A percentile compares a stretch with the other conserved stretches of the same genome.
phyloP scores from a whole-genome alignment of 1,140 invertebrate genomes.

The Trichonephila clavipes region DNA sequence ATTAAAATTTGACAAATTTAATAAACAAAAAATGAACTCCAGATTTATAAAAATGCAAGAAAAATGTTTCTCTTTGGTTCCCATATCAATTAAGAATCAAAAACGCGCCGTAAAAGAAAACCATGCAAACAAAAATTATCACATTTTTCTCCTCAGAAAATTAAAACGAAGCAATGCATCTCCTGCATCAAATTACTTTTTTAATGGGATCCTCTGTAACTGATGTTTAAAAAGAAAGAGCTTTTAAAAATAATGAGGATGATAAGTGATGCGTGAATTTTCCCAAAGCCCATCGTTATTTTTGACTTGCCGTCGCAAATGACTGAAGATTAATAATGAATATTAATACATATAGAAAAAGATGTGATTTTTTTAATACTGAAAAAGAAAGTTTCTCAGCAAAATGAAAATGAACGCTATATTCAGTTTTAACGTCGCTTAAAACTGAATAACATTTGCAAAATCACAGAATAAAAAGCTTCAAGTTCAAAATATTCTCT shows the following conservation, averaged over 20 bases:
- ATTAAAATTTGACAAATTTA: no score
- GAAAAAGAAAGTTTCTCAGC: background rate
- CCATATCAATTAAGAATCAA: background rate
- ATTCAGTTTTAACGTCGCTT: no score
- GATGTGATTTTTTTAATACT: background rate
- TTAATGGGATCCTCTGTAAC: slow-evolving; percentile 12
- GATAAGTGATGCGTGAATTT: slow-evolving; percentile 22
- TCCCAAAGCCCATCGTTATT: background rate
- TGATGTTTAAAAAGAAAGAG: background rate
- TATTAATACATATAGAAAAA: background rate
- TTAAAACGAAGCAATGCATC: background rate
- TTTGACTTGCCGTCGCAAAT: background rate
- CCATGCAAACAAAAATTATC: background rate
- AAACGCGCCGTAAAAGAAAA: background rate
- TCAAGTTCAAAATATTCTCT: no score
- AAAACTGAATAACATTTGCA: no score
- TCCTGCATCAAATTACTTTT: background rate
- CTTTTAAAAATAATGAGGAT: background rate
- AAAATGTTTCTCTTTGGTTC: background rate
- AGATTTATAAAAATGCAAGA: no score
- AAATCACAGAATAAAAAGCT: no score
- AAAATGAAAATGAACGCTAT: background rate
- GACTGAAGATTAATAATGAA: slow-evolving; percentile 6
- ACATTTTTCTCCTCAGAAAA: background rate
- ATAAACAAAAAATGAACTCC: no score